Conservation (phyloP, 1,140 invertebrate genomes). For the Pogonus chalceus region DNA sequence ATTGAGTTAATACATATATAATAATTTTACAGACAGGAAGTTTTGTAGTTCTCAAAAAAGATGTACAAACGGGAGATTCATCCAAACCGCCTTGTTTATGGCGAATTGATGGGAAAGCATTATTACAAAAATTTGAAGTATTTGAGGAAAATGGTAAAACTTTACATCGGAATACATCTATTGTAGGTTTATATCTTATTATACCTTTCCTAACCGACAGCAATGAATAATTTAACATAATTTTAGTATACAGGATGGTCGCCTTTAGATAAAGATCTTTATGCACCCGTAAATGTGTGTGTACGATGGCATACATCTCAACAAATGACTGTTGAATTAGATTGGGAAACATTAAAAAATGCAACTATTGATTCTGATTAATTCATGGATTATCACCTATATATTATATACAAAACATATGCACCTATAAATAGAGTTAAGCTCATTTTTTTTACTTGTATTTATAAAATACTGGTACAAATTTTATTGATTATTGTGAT, state of each 20-base stretch:
- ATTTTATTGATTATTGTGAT: too few relatives aligned
- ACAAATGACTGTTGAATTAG: slow-evolving; percentile 24
- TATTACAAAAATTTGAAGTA: slow-evolving; percentile 66
- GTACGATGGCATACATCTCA: slow-evolving; percentile 22
- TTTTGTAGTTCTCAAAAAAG: slow-evolving; percentile 31
- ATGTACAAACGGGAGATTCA: slow-evolving; percentile 28
- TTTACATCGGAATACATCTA: slow-evolving; percentile 64
- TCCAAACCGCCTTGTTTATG: slow-evolving; percentile 41
- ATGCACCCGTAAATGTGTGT: slow-evolving; percentile 26
- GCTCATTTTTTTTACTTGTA: too few relatives aligned
- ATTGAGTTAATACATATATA: slow-evolving; percentile 5
- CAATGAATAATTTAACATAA: slow-evolving; percentile 8
- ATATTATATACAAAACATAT: too few relatives aligned
- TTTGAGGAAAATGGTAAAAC: slow-evolving; percentile 58
- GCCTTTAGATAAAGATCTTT: slow-evolving; percentile 29
- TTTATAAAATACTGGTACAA: too few relatives aligned
- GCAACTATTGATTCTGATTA: slow-evolving; percentile 25
- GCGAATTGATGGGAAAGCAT: slow-evolving; percentile 71
- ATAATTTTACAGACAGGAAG: slow-evolving; percentile 29
- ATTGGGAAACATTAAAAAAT: slow-evolving; percentile 28
- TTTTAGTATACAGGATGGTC: slow-evolving; percentile 35
- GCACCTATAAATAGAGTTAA: too few relatives aligned
- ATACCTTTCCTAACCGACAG: not conserved
- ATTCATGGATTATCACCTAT: too few relatives aligned
- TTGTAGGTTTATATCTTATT: slow-evolving; percentile 41